A percentile compares a stretch with the other conserved stretches of the same genome.
These are phyloP conservation scores for Melanerpes formicivorus DNA, from an alignment of 2,113 vertebrate species.

Conservation along the genomic window DNA sequence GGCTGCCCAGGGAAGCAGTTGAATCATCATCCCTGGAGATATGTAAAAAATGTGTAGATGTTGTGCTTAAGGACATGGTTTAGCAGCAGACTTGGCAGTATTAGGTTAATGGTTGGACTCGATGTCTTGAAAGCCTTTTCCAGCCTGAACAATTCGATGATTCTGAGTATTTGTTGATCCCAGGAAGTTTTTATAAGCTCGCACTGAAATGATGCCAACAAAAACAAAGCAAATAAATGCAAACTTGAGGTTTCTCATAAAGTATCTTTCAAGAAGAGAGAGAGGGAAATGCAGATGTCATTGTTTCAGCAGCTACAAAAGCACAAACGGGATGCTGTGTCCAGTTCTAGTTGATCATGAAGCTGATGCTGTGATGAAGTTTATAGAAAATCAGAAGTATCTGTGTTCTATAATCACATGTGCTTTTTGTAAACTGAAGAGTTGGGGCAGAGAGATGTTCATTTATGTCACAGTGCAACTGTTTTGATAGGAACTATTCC, in stretches of 20 bases:
- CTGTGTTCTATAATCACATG: background rate
- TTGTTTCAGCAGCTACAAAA: background rate
- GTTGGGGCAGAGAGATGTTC: background rate
- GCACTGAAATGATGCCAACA: background rate
- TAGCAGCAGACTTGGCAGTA: too few species aligned
- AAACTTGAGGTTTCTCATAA: background rate
- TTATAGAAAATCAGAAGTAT: background rate
- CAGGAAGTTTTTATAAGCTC: background rate
- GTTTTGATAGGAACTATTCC: background rate
- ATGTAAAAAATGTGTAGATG: too few species aligned
- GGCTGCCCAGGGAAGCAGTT: too few species aligned
- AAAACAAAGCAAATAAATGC: background rate
- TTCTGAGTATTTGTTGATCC: background rate
- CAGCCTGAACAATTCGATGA: too few species aligned
- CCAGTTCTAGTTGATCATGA: background rate
- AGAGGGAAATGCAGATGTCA: background rate
- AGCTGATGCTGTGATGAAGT: background rate
- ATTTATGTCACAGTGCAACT: background rate
- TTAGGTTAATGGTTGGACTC: too few species aligned
- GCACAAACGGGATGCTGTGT: background rate
- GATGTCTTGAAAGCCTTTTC: too few species aligned
- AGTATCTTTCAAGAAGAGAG: background rate
- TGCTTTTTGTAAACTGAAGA: background rate
- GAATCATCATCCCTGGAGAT: too few species aligned
- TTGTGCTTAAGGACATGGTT: too few species aligned